Evolutionary conservation across 2,888 invertebrate species (phyloP).

Genomic region (Epirrhoe tristata): DNA sequence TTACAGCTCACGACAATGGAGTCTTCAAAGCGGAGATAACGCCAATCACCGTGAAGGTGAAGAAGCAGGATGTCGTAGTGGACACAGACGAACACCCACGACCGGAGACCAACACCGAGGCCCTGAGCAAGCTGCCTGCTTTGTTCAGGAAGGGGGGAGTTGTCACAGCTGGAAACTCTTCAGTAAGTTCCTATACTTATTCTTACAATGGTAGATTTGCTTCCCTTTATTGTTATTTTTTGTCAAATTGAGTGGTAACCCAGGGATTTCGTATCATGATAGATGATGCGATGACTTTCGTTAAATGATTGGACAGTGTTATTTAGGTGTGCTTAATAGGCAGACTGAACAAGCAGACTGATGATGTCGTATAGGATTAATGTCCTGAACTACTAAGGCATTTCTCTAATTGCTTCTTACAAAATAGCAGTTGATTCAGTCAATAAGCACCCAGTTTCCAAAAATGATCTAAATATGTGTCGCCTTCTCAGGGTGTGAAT

Average conservation of each 20-base stretch:
- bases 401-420: too few relatives aligned
- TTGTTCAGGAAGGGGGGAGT: constrained; percentile 97
- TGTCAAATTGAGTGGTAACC: too few relatives aligned
- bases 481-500: constrained; percentile 91
- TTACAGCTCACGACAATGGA: constrained; percentile 92
- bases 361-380: too few relatives aligned
- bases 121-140: constrained; percentile 91
- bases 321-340: too few relatives aligned
- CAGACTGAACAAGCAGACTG: too few relatives aligned
- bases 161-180: constrained; percentile 97
- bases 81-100: constrained; percentile 97
- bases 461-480: not conserved
- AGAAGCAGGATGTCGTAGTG: constrained; percentile 91
- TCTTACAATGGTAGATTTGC: too few relatives aligned
- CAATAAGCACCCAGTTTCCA: not conserved
- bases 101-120: constrained; percentile 93
- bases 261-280: too few relatives aligned
- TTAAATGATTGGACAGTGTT: too few relatives aligned
- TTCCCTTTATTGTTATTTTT: too few relatives aligned
- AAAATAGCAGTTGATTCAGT: not conserved
- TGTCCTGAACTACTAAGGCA: too few relatives aligned
- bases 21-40: constrained; percentile 95
- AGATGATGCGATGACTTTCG: too few relatives aligned
- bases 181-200: constrained; percentile 79
- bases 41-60: constrained; percentile 93